Evolutionary conservation across 2,888 invertebrate genomes (phyloP), one percentile per base, ranked within the genome.

Genomic region (Aphodius granarius): DNA sequence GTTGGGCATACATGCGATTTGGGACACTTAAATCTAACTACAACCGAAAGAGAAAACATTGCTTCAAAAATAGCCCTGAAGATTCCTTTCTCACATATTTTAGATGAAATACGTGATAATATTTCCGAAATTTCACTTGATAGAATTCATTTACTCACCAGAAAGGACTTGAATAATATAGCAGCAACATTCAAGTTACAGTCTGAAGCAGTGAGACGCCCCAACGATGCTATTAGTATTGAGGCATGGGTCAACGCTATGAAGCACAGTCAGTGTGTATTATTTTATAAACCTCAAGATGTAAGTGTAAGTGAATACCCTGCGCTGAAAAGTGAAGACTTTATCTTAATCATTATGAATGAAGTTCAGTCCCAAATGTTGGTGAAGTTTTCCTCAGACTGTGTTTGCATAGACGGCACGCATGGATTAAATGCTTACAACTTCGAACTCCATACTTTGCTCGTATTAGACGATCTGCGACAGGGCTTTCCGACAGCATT

Each of bases 301-400:
- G 21, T 18, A 9, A 4, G 43, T 9, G 13, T 43, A 15, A 19
- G 63, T 18, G 65, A 76, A 3, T 66, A 77, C 70, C 78, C 79
- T 15, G 5, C 65, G 13, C 66, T 83, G 16, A 79, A 77, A 68
- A 18, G 64, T 16, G 74, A 82, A 20, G 83, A 83, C 77, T 83
- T 82, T 76, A 43, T 83, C 62, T 78, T 84, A 17, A 75, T 81
- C n/a, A 78, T 81, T 3, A 80, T 81, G 79, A 81, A 74, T 73
- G 72, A 77, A 64, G 79, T 63, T 5, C 81, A 81, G 75, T 43
- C 22, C 18, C 77, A 80, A 19, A 68, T 79, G 13, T 76, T 81
- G 2, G 72, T 78, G 72, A 80, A 78, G 74, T 78, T 73, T 73
- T 76, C 77, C 5, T 66, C 63, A 18, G 78, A 81, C 63, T 80